A percentile compares a stretch with the other conserved stretches of the same genome.
Evolutionary conservation across 2,888 invertebrate genomes (phyloP).

Genomic region (Morpho helenor): DNA sequence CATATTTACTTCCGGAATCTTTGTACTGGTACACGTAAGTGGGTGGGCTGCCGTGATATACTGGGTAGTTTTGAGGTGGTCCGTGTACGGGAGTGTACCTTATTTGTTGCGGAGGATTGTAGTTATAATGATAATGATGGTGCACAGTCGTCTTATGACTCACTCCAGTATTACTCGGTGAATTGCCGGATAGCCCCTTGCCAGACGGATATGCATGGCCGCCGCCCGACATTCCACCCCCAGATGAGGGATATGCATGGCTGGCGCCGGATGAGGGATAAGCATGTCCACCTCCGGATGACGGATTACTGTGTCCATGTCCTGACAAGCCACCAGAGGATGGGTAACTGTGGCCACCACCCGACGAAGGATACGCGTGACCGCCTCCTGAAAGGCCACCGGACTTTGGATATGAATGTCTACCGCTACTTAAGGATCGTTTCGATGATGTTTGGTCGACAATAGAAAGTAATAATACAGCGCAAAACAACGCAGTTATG

Average conservation of each 20-base stretch:
- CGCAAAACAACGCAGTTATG: conserved; percentile 44
- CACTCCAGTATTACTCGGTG: conserved; percentile 22
- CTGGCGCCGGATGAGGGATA: conserved; percentile 36
- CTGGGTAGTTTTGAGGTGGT: conserved; percentile 50
- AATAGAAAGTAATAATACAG: conserved; percentile 42
- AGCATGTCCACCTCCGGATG: conserved; percentile 29
- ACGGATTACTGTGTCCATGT: conserved; percentile 28
- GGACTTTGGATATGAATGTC: conserved; percentile 37
- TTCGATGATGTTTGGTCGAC: conserved; percentile 35
- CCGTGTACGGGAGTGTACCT: conserved; percentile 48
- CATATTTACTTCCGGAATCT: conserved; percentile 66
- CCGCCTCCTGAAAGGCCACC: conserved; percentile 38
- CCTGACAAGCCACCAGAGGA: conserved; percentile 45
- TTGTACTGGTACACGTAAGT: conserved; percentile 64
- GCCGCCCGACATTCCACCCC: conserved; percentile 7
- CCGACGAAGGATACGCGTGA: conserved; percentile 25
- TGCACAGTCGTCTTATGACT: conserved; percentile 45
- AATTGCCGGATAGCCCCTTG: conserved; percentile 35
- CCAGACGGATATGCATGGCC: conserved; percentile 32
- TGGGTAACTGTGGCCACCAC: conserved; percentile 36
- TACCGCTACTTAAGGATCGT: conserved; percentile 34
- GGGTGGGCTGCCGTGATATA: conserved; percentile 59
- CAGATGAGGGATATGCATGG: conserved; percentile 34
- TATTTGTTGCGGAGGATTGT: conserved; percentile 61
- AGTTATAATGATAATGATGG: conserved; percentile 61